A percentile compares a stretch with the other conserved stretches of the same genome.
These are phyloP conservation scores for Oceanodroma tethys DNA, from an alignment of 2,113 vertebrate genomes.

Conservation along the genomic window DNA sequence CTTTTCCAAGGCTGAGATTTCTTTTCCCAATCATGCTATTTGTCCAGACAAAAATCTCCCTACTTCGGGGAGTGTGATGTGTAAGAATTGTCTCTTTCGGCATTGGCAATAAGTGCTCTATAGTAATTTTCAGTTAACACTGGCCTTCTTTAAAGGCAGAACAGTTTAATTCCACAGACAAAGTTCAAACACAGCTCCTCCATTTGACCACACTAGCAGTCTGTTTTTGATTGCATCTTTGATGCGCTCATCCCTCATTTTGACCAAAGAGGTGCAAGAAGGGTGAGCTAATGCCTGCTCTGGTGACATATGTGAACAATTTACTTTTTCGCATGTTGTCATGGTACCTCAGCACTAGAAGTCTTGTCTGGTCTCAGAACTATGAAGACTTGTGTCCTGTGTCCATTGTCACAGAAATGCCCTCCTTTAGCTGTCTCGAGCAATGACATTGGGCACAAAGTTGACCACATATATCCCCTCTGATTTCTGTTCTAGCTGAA, in stretches of 20 bases:
- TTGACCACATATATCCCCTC: neutral
- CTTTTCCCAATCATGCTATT: neutral
- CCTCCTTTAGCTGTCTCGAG: neutral
- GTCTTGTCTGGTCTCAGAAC: neutral
- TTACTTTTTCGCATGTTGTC: neutral
- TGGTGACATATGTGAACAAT: neutral
- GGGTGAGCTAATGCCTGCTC: neutral
- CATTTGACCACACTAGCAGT: neutral
- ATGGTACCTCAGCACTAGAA: neutral
- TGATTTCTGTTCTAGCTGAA: neutral
- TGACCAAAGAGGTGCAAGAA: neutral
- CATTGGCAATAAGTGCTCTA: neutral
- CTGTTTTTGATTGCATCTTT: neutral
- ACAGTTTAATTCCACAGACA: neutral
- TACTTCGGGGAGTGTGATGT: neutral
- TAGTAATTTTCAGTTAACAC: neutral
- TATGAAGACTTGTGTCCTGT: neutral
- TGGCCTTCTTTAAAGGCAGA: neutral
- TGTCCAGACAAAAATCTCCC: neutral
- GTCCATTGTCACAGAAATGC: neutral
- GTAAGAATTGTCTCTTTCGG: neutral
- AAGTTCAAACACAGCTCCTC: neutral
- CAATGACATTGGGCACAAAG: neutral
- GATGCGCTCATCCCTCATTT: neutral
- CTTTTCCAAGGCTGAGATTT: neutral